A percentile compares a stretch with the other conserved stretches of the same genome.
phyloP scores from a whole-genome alignment of 2,888 invertebrate genomes.

The Acanthosepion pharaonis region DNA sequence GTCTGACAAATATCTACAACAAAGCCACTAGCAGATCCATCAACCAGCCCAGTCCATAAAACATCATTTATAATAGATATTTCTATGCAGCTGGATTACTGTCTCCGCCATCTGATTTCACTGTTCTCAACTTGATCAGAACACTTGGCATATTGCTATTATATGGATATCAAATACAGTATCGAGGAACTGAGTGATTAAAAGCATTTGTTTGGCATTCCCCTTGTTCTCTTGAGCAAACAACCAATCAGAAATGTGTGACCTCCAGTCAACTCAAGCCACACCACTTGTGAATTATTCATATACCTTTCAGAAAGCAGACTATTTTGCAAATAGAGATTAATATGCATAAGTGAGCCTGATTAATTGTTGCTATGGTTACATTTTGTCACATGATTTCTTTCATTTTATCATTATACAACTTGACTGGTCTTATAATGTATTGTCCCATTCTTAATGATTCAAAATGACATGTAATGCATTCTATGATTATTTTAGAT shows the following conservation, averaged over 20 bases:
- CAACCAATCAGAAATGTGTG: slow-evolving; percentile 18
- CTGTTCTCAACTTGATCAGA: not conserved
- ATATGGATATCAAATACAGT: not conserved
- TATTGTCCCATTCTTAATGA: not conserved
- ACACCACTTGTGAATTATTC: not conserved
- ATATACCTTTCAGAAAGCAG: not conserved
- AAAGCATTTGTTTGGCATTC: not conserved
- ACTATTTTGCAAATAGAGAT: not conserved
- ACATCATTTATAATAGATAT: not conserved
- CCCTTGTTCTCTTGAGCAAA: not conserved
- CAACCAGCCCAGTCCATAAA: not conserved
- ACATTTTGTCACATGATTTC: not conserved
- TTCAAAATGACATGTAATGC: not conserved
- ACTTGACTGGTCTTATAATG: not conserved
- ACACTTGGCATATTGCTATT: not conserved
- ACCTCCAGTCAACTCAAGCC: not conserved
- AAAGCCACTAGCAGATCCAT: not conserved
- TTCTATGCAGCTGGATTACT: not conserved
- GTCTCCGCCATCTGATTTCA: not conserved
- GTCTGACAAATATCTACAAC: not conserved
- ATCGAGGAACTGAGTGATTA: not conserved
- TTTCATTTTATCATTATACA: not conserved
- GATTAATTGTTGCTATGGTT: slow-evolving; percentile 1
- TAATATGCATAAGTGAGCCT: not conserved
- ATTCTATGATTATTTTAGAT: not conserved